These are phyloP conservation scores for Tolypeutes matacus DNA, from an alignment of 2,797 vertebrate genomes.

Conservation along the genomic window DNA sequence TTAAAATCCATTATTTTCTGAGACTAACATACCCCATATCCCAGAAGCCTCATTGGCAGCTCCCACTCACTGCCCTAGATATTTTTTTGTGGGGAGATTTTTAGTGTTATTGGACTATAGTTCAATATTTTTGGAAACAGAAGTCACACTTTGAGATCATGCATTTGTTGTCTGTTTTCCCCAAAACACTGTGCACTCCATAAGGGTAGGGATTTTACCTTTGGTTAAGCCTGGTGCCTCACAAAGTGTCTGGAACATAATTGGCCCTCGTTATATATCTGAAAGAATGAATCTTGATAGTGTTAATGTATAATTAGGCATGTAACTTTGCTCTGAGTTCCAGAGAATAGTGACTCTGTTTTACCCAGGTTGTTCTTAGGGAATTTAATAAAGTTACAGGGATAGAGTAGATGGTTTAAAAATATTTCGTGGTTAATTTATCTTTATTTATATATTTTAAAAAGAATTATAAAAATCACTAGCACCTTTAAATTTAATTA, in stretches of 20 bases:
- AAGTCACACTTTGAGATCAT: not conserved
- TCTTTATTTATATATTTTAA: constrained; percentile 22
- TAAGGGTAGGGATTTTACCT: not conserved
- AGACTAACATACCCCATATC: not conserved
- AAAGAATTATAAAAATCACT: constrained; percentile 5
- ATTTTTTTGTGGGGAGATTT: constrained; percentile 28
- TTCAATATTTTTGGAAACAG: not conserved
- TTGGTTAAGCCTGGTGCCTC: not conserved
- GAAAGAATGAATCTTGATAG: not conserved
- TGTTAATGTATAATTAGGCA: not conserved
- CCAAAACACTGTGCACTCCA: not conserved
- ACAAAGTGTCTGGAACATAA: not conserved
- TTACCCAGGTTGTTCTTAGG: not conserved
- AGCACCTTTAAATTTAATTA: constrained; percentile 29
- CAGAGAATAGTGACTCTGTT: not conserved
- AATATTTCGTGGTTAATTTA: constrained; percentile 38
- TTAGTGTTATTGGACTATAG: not conserved
- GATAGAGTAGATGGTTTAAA: not conserved
- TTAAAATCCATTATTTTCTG: constrained; percentile 5
- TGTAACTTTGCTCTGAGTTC: not conserved
- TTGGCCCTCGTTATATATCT: not conserved
- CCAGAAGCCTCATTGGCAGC: not conserved
- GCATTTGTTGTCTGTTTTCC: not conserved
- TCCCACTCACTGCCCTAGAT: not conserved
- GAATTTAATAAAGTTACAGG: not conserved